Evolutionary conservation across 2,888 invertebrate species (phyloP).

Genomic region (Drosophila neutralis): DNA sequence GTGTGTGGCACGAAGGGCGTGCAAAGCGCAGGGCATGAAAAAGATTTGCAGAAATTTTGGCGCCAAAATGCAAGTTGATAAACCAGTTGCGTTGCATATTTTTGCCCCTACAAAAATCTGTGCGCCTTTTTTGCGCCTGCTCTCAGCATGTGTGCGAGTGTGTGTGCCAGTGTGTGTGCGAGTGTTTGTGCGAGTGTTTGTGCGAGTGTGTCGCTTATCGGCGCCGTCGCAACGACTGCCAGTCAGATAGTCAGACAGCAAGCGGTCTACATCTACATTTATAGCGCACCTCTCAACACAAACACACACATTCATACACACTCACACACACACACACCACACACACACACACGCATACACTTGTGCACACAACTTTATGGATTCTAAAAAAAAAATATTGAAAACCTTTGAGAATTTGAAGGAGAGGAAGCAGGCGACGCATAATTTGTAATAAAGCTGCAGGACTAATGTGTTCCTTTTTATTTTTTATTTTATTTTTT

Average conservation of each 20-base stretch:
- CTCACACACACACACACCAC: conserved; percentile 37
- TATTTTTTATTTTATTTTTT: conserved; percentile 5
- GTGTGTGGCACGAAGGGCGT: conserved; percentile 67
- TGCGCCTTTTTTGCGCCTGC: conserved; percentile 62
- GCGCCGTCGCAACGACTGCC: conserved; percentile 60
- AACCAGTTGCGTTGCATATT: conserved; percentile 79
- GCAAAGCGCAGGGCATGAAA: conserved; percentile 65
- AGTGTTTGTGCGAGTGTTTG: conserved; percentile 7
- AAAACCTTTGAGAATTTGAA: conserved; percentile 34
- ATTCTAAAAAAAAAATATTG: conserved; percentile 37
- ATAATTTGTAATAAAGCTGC: conserved; percentile 79
- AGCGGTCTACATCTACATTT: conserved; percentile 70
- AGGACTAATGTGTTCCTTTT: conserved; percentile 71
- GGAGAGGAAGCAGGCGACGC: conserved; percentile 60
- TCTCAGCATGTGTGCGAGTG: conserved; percentile 24
- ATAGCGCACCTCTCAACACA: conserved; percentile 52
- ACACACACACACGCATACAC: conserved; percentile 47
- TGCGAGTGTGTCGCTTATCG: conserved; percentile 58
- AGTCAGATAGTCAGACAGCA: conserved; percentile 53
- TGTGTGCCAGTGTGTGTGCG: conserved; percentile 3
- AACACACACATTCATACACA: conserved; percentile 1
- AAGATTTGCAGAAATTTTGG: conserved; percentile 83
- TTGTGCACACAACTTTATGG: conserved; percentile 62
- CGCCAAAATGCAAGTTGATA: conserved; percentile 82
- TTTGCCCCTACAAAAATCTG: conserved; percentile 60